These are phyloP conservation scores for Lycophotia porphyrea DNA, from an alignment of 2,888 invertebrate species.

Conservation along the genomic window DNA sequence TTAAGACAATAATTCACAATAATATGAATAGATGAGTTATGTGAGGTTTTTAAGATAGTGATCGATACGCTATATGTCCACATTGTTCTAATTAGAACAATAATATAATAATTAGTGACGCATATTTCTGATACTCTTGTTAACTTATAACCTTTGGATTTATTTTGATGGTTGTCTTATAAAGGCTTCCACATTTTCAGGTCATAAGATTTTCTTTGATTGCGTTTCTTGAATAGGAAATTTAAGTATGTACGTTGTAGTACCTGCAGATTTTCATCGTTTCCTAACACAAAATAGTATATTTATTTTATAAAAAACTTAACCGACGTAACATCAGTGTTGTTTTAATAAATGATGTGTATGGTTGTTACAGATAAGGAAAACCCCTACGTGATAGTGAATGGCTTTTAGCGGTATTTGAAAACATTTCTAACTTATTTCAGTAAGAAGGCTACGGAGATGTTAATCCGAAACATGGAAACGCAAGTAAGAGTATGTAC, in stretches of 20 bases:
- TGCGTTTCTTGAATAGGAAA: not conserved
- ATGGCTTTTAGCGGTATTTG: not conserved
- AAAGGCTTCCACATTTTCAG: not conserved
- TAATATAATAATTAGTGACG: not conserved
- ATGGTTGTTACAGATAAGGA: not conserved
- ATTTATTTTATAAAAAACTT: not conserved
- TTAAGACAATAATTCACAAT: not conserved
- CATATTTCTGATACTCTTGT: conserved; percentile 17
- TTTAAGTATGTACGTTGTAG: not conserved
- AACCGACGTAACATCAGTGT: not conserved
- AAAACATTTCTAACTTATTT: not conserved
- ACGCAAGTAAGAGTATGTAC: not conserved
- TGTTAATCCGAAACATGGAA: not conserved
- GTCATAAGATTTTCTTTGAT: not conserved
- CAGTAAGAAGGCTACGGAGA: not conserved
- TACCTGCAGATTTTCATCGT: not conserved
- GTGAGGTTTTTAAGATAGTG: conserved; percentile 11
- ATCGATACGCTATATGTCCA: not conserved
- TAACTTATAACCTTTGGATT: conserved; percentile 17
- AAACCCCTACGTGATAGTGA: not conserved
- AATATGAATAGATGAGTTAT: not conserved
- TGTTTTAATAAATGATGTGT: not conserved
- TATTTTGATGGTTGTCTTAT: conserved; percentile 16
- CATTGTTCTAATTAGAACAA: conserved; percentile 26
- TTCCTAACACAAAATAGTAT: too few species aligned